Percentiles rank a stretch among this genome's conserved stretches.
phyloP scores from a whole-genome alignment of 2,113 vertebrate species.

The Oreotragus oreotragus region DNA sequence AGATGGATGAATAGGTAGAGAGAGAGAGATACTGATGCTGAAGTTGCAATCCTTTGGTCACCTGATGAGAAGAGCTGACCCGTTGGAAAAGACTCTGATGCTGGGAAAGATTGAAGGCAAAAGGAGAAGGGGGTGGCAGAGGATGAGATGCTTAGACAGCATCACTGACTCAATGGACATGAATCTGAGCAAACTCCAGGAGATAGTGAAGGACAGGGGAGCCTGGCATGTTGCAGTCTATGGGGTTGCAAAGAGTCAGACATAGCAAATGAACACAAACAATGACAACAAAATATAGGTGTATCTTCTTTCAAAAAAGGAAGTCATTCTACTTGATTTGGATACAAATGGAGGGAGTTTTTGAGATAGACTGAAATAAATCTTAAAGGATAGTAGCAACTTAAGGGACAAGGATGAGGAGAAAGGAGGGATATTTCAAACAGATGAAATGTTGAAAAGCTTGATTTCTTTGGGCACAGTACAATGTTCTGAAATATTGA shows the following conservation, averaged over 20 bases:
- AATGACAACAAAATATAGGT: neutral
- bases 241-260: neutral
- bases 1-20: neutral
- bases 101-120: neutral
- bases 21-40: neutral
- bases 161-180: neutral
- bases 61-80: neutral
- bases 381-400: neutral
- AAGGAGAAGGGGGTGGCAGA: neutral
- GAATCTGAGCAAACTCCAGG: neutral
- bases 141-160: neutral
- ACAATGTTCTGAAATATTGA: neutral
- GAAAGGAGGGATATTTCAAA: neutral
- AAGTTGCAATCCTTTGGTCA: neutral
- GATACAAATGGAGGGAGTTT: neutral
- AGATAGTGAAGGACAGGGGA: neutral
- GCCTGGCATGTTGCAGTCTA: fast-evolving
- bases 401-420: neutral
- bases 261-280: neutral
- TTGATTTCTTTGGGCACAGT: neutral
- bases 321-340: neutral
- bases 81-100: neutral
- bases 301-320: neutral
- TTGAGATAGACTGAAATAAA: neutral
- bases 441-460: neutral